Base-by-base conservation (phyloP, 2,888 invertebrate genomes). In the Archips crataeganus region DNA sequence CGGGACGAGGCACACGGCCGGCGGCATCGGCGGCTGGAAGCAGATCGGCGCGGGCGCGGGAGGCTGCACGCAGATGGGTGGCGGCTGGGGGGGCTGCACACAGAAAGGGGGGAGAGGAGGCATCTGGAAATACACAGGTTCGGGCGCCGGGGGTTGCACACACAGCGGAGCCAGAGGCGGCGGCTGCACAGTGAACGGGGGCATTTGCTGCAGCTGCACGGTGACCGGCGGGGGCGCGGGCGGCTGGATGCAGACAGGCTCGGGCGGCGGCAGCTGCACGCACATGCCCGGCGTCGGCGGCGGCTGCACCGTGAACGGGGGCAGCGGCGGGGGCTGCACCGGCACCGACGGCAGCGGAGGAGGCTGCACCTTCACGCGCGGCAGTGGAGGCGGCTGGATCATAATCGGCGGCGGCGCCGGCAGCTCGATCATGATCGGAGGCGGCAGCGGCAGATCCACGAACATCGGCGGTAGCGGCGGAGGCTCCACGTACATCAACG, bases 221-320 rank as follows among this genome's bases (percentile, higher is more conserved):
- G 84, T 89, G 11, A 94, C 82, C 3, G 92, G 92, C 1, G 86
- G 75, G 3, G 86, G 87, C 42, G 75, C 73, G 13, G 78, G 76
- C 45, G 74, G 66, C 65, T 78, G 76, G 23, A 76, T 47, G 10
- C 64, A 65, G 15, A 76, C 42, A 4, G 76, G 77, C 45, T 51
- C 60, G 0, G 74, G 75, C 1, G 90, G 84, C 0, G 94, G 93
- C 36, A 90, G 82, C 79, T 92, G 90, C 45, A 92, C 84, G 72
- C 85, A 82, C 77, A 92, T 80, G 3, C 91, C 88, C 2, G 90
- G 89, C 8, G 85, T 85, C 0, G 80, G 71, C 5, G 92, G 92
- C 5, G 90, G 90, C 76, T 91, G 91, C n/a, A 94, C 85, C 84
- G 88, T 88, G 80, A 94, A 86, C 0, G 94, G 91, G 1, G 90